Evolutionary conservation across 2,113 vertebrate species (phyloP).

Genomic region (Coptodon bakossiorum): DNA sequence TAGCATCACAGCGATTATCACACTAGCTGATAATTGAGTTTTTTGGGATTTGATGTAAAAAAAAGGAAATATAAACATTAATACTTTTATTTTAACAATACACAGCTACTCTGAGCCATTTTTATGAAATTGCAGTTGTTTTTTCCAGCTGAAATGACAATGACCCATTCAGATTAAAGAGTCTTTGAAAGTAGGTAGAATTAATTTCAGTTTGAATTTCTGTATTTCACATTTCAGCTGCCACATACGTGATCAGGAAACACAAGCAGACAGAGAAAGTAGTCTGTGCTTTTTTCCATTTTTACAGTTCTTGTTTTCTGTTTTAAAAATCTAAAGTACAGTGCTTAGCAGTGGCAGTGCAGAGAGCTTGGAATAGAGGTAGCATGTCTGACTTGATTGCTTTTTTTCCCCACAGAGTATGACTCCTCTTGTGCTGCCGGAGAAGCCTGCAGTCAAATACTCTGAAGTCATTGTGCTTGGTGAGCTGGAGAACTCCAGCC

Average conservation of each 20-base stretch:
- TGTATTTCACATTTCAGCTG: neutral
- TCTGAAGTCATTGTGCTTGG: neutral
- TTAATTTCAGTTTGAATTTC: neutral
- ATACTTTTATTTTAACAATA: neutral
- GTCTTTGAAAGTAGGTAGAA: neutral
- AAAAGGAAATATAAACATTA: neutral
- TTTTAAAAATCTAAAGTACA: neutral
- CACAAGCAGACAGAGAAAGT: neutral
- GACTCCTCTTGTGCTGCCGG: neutral
- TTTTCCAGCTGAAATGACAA: neutral
- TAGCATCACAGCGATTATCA: neutral
- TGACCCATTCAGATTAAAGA: neutral
- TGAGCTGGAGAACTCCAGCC: neutral
- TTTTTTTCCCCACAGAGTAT: neutral
- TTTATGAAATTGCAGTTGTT: neutral
- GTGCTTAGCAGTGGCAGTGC: neutral
- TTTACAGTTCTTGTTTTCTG: neutral
- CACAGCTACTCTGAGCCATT: neutral
- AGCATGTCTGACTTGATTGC: neutral
- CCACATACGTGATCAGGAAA: neutral
- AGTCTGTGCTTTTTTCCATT: neutral
- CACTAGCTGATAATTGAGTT: neutral
- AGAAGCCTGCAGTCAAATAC: neutral
- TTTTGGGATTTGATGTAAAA: neutral
- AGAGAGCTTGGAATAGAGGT: neutral